phyloP scores from a whole-genome alignment of 2,888 invertebrate genomes.

The Leptura quadrifasciata region DNA sequence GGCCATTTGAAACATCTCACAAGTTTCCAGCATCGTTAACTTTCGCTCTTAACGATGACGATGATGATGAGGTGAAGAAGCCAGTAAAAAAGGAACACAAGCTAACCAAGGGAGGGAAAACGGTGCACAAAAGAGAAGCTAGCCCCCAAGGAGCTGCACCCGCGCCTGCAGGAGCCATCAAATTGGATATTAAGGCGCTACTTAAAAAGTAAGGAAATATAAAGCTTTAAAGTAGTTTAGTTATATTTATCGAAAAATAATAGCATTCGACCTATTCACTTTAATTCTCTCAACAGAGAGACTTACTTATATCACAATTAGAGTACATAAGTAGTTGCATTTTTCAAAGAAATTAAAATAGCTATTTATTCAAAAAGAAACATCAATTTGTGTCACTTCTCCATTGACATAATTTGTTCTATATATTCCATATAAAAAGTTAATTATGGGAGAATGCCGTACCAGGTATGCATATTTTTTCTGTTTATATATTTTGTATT shows the following conservation, averaged over 20 bases:
- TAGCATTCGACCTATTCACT: too few species aligned
- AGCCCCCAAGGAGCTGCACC: slow-evolving; percentile 65
- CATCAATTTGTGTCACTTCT: too few species aligned
- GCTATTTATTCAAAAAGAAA: too few species aligned
- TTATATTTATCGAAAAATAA: background rate
- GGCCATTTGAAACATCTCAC: slow-evolving; percentile 82
- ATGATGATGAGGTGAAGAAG: slow-evolving; percentile 59
- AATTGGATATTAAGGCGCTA: slow-evolving; percentile 64
- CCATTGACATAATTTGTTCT: too few species aligned
- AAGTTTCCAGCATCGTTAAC: slow-evolving; percentile 79
- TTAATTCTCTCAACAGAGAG: too few species aligned
- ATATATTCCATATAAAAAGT: too few species aligned
- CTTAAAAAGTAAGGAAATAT: slow-evolving; percentile 49
- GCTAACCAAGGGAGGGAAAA: slow-evolving; percentile 48
- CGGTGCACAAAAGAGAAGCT: slow-evolving; percentile 64
- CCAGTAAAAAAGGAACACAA: slow-evolving; percentile 55
- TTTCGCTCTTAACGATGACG: slow-evolving; percentile 68
- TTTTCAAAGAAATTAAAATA: too few species aligned
- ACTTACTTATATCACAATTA: too few species aligned
- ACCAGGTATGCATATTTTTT: too few species aligned
- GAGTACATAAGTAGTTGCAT: too few species aligned
- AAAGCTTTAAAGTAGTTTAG: background rate
- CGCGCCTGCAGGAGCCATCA: slow-evolving; percentile 72
- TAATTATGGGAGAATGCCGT: too few species aligned
- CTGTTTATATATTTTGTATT: too few species aligned